Evolutionary conservation across 2,797 vertebrate genomes (phyloP).

Genomic region (Enteromius mattozi): DNA sequence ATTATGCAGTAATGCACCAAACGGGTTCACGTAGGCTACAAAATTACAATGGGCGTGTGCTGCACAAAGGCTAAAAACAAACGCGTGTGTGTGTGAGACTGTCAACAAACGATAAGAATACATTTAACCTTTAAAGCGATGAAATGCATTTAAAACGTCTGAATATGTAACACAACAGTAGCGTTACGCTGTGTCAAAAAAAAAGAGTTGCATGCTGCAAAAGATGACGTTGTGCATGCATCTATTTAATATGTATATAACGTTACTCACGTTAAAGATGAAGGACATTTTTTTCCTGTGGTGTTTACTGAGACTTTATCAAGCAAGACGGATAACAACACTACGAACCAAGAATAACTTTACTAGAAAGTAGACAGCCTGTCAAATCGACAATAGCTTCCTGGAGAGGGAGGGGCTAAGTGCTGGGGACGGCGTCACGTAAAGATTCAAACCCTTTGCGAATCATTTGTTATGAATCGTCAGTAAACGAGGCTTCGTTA

Average conservation of each 20-base stretch:
- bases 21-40: not conserved
- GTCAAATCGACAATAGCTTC: not conserved
- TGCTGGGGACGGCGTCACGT: not conserved
- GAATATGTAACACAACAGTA: too few relatives aligned
- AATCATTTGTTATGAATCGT: not conserved
- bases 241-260: not conserved
- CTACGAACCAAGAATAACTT: not conserved
- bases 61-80: constrained; percentile 1
- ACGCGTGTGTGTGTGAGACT: not conserved
- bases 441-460: not conserved
- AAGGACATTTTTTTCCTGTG: constrained; percentile 15
- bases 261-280: constrained; percentile 31
- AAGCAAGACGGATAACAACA: not conserved
- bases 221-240: not conserved
- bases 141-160: not conserved
- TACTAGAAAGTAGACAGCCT: not conserved
- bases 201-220: not conserved
- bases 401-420: not conserved
- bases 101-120: not conserved
- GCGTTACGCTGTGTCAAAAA: not conserved
- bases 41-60: not conserved
- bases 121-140: not conserved
- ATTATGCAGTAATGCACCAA: not conserved
- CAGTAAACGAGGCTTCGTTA: not conserved
- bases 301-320: not conserved